Base-by-base conservation (phyloP, 2,797 vertebrate genomes). In the Falco biarmicus region DNA sequence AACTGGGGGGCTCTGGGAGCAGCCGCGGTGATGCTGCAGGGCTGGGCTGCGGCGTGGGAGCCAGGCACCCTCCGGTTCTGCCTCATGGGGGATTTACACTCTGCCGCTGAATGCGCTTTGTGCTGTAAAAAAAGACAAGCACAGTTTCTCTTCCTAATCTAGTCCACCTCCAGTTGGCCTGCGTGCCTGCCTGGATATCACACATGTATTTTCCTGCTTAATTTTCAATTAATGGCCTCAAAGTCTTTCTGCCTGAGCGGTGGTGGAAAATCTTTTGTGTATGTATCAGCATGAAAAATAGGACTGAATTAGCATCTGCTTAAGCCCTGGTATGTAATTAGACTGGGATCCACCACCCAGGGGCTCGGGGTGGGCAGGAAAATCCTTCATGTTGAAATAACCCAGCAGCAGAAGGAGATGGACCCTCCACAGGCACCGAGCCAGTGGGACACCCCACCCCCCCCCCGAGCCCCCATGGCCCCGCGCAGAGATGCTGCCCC, bases 221-320 rank as follows among this genome's bases (percentile, higher is more conserved):
- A 96, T 97, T 97, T 97, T 97, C 97, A 97, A 93, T 97, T 97
- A 97, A 96, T 92, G 92, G 61, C 91, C 84, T 90, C 76, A 61
- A 84, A 84, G 87, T n/a, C 43, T 96, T 81, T 93, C 90, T 82
- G 80, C 73, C 68, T 53, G 61, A 90, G 91, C 10, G 32, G 77
- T 68, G 76, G 84, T 54, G 87, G 90, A 77, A 80, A 34, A 7
- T 74, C 57, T 69, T 85, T 68, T 63, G 26, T 25, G 37, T 60
- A 17, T n/a, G 60, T 73, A 81, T 78, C 81, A 78, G 82, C 77
- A 74, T 78, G 82, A 86, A 63, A 83, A 92, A 69, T 48, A 86
- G 41, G 68, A 64, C 31, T 41, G 60, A 74, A 86, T 74, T 64
- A 89, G 56, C 61, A 82, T 82, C 77, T 48, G 69, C 80, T 84